These are phyloP conservation scores for Cuculus canorus DNA, from an alignment of 2,797 vertebrate genomes.

Conservation along the genomic window DNA sequence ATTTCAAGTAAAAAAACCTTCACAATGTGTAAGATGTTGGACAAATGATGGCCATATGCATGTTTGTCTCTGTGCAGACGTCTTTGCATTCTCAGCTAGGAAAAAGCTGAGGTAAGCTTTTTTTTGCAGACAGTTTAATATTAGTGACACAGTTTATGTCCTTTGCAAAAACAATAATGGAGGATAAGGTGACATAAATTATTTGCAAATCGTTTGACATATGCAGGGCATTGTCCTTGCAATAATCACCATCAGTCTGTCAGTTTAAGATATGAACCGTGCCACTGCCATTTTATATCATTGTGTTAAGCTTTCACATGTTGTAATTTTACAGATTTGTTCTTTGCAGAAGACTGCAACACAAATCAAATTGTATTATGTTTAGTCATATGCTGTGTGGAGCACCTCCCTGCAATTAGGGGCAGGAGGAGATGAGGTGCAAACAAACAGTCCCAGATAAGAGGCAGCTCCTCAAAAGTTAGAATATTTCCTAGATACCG, in stretches of 20 bases:
- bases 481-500: constrained; percentile 19
- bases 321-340: constrained; percentile 79
- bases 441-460: background rate
- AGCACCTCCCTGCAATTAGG: constrained; percentile 61
- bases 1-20: constrained; percentile 95
- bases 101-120: constrained; percentile 92
- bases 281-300: constrained; percentile 90
- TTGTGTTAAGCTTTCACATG: constrained; percentile 83
- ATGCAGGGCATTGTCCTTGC: constrained; percentile 94
- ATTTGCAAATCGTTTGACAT: constrained; percentile 98
- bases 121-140: constrained; percentile 90
- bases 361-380: constrained; percentile 79
- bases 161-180: constrained; percentile 93
- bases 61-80: constrained; percentile 95
- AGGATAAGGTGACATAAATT: constrained; percentile 97
- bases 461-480: constrained; percentile 36
- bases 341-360: constrained; percentile 66
- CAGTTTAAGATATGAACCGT: constrained; percentile 89
- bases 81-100: constrained; percentile 86
- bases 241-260: constrained; percentile 95
- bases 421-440: background rate
- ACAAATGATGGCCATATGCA: constrained; percentile 98
- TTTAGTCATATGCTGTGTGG: constrained; percentile 64
- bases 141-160: constrained; percentile 93
- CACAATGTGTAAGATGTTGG: constrained; percentile 97